Conservation (phyloP, 2,113 vertebrate species). For the Barnardius zonarius region DNA sequence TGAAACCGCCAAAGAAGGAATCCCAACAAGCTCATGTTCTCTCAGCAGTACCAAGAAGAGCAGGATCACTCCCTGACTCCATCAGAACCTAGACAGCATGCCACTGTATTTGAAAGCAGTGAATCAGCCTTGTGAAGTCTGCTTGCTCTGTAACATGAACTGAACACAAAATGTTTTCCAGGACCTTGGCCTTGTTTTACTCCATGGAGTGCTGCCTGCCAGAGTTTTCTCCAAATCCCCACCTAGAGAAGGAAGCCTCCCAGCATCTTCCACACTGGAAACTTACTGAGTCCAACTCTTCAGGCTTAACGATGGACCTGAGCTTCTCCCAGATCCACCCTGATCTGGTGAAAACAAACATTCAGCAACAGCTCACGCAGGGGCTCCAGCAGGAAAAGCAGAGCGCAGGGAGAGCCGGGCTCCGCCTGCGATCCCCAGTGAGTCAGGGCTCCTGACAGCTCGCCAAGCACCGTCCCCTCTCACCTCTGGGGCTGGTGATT, state of each 20-base stretch:
- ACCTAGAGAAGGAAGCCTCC: background rate
- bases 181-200: background rate
- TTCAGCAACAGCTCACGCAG: background rate
- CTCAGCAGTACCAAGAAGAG: background rate
- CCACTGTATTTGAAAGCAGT: background rate
- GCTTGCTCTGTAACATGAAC: background rate
- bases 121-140: background rate
- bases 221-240: background rate
- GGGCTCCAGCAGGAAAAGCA: slow-evolving; percentile 11
- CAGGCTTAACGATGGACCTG: background rate
- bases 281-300: background rate
- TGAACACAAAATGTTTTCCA: slow-evolving; percentile 24
- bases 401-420: background rate
- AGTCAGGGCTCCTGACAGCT: background rate
- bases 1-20: background rate
- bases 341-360: background rate
- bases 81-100: background rate
- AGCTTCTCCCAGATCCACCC: slow-evolving; percentile 19
- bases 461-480: slow-evolving; percentile 16
- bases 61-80: background rate
- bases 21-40: background rate
- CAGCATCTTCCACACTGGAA: slow-evolving; percentile 11
- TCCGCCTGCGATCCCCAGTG: background rate
- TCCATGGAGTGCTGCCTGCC: background rate
- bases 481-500: slow-evolving; percentile 19